A percentile compares a stretch with the other conserved stretches of the same genome.
phyloP scores from a whole-genome alignment of 2,888 invertebrate species.

The Tachina grossa region DNA sequence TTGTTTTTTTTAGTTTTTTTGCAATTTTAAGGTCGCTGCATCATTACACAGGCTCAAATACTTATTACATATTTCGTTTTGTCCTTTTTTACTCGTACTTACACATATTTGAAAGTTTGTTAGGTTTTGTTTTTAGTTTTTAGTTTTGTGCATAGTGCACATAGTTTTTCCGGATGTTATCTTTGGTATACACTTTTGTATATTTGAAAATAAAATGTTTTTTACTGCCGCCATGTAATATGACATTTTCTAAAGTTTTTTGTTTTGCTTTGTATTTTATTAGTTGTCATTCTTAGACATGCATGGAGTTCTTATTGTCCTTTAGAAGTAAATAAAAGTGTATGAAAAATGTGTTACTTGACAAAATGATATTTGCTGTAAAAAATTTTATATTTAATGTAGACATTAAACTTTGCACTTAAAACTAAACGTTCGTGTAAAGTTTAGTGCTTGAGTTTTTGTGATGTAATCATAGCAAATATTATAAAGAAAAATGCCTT shows the following conservation, averaged over 20 bases:
- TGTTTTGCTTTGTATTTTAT: constrained; percentile 26
- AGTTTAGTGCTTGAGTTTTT: no score
- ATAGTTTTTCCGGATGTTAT: constrained; percentile 55
- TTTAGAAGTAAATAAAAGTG: constrained; percentile 42
- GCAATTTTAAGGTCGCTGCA: constrained; percentile 61
- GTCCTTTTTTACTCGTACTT: neutral
- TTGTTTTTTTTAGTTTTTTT: neutral
- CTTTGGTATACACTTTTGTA: constrained; percentile 58
- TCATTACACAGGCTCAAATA: constrained; percentile 65
- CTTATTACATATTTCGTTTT: constrained; percentile 50
- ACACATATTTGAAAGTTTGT: neutral
- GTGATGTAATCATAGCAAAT: no score
- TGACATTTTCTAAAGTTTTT: constrained; percentile 64
- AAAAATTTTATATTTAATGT: neutral
- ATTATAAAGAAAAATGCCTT: no score
- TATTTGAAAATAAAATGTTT: constrained; percentile 62
- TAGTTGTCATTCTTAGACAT: constrained; percentile 32
- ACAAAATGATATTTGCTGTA: constrained; percentile 48
- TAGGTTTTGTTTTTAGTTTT: neutral
- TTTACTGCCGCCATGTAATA: constrained; percentile 58
- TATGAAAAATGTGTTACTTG: constrained; percentile 63
- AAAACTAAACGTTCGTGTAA: neutral
- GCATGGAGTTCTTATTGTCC: constrained; percentile 29
- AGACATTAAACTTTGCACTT: constrained; percentile 1
- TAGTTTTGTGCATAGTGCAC: constrained; percentile 9